Percentiles rank a stretch among this genome's conserved stretches.
Evolutionary conservation across 2,113 vertebrate genomes (phyloP).

Genomic region (Megatriorchis doriae): DNA sequence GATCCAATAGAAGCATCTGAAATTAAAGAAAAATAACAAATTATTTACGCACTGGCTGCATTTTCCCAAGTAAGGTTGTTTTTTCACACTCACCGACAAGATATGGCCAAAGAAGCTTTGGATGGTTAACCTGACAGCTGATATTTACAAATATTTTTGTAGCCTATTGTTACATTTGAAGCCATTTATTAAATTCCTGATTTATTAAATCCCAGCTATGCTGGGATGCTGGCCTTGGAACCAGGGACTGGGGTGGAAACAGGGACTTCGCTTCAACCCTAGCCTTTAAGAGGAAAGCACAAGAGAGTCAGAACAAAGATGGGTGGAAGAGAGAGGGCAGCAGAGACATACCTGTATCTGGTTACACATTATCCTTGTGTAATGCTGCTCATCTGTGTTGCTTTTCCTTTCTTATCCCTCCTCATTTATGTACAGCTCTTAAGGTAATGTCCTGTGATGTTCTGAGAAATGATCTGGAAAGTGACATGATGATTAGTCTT

Average conservation of each 20-base stretch:
- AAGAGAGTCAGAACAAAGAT: neutral
- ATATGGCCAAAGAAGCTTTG: neutral
- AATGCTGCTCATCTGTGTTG: neutral
- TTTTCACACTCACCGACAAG: neutral
- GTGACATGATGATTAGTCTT: neutral
- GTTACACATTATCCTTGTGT: neutral
- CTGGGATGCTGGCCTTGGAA: neutral
- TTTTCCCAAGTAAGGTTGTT: neutral
- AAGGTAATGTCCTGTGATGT: neutral
- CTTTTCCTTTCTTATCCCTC: neutral
- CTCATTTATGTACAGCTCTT: neutral
- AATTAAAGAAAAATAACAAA: neutral
- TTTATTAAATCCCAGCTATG: neutral
- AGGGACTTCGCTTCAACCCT: neutral
- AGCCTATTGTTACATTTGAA: neutral
- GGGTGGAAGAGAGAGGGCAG: neutral
- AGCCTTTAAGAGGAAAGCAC: neutral
- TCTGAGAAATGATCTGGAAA: neutral
- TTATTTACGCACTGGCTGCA: neutral
- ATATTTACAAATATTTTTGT: neutral
- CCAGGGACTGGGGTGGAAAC: neutral
- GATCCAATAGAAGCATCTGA: neutral
- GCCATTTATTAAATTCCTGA: neutral
- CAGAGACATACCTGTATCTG: neutral
- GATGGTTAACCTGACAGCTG: neutral